These are phyloP conservation scores for Drosophila santomea DNA, from an alignment of 1,140 invertebrate genomes.

Conservation along the genomic window DNA sequence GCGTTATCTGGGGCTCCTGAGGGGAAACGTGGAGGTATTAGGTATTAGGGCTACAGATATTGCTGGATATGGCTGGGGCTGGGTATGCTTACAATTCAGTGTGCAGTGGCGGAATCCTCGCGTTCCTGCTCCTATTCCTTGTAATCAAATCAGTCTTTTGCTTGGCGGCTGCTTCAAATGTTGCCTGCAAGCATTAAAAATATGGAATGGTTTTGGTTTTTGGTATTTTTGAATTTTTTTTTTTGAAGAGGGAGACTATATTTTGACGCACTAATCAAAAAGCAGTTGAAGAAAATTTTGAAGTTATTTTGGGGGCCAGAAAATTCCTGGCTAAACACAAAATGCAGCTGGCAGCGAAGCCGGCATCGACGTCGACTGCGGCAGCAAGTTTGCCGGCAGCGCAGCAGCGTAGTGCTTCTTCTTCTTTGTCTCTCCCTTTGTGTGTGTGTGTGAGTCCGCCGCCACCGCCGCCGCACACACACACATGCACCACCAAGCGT, in stretches of 20 bases:
- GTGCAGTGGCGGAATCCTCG: slow-evolving; percentile 27
- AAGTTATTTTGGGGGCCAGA: slow-evolving; percentile 56
- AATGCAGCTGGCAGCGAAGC: slow-evolving; percentile 42
- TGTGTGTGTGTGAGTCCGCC: slow-evolving; percentile 23
- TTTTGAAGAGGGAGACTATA: neutral
- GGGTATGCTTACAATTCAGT: slow-evolving; percentile 22
- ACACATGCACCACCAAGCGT: slow-evolving; percentile 50
- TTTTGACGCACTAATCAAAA: slow-evolving; percentile 54
- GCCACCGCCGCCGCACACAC: slow-evolving; percentile 28
- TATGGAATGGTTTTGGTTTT: slow-evolving; percentile 4
- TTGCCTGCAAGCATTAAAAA: slow-evolving; percentile 27
- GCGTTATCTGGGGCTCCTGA: slow-evolving; percentile 23
- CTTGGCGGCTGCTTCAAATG: slow-evolving; percentile 30
- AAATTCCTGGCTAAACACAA: slow-evolving; percentile 42
- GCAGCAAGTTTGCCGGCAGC: slow-evolving; percentile 64
- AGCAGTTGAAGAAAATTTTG: slow-evolving; percentile 22
- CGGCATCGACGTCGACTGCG: slow-evolving; percentile 39
- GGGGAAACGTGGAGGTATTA: neutral
- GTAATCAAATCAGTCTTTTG: slow-evolving; percentile 42
- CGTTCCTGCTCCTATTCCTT: slow-evolving; percentile 34
- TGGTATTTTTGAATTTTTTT: neutral
- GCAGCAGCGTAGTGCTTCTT: slow-evolving; percentile 55
- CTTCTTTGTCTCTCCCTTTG: slow-evolving; percentile 72
- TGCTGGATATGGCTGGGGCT: neutral
- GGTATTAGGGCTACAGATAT: neutral